Percentiles rank a stretch among this genome's conserved stretches.
Conservation (phyloP, 2,888 invertebrate genomes). For the Mythimna albipuncta region DNA sequence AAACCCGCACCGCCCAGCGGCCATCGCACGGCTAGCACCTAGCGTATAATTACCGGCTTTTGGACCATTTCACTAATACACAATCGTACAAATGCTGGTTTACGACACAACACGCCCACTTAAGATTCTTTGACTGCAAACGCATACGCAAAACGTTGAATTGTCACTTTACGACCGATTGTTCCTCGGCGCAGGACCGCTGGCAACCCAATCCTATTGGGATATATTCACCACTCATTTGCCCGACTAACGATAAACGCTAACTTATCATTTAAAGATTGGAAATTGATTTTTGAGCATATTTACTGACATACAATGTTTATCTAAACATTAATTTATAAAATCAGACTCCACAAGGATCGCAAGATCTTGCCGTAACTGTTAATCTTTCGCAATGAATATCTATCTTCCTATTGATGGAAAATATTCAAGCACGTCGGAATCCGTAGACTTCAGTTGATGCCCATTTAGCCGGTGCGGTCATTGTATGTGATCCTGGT, state of each 20-base stretch:
- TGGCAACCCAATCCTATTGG: conserved; percentile 70
- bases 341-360: conserved; percentile 60
- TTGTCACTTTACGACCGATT: conserved; percentile 81
- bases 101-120: conserved; percentile 68
- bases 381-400: conserved; percentile 75
- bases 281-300: conserved; percentile 41
- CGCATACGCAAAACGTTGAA: conserved; percentile 65
- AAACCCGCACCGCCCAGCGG: conserved; percentile 62
- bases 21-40: conserved; percentile 56
- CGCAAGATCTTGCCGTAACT: conserved; percentile 75
- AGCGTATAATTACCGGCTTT: conserved; percentile 76
- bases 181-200: conserved; percentile 65
- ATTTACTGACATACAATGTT: conserved; percentile 23
- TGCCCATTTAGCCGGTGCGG: conserved; percentile 82
- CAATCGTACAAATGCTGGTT: conserved; percentile 71
- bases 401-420: conserved; percentile 76
- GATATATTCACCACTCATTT: conserved; percentile 66
- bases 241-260: conserved; percentile 57
- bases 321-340: conserved; percentile 50
- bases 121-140: conserved; percentile 62
- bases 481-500: conserved; percentile 85
- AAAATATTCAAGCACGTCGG: conserved; percentile 77
- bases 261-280: conserved; percentile 52
- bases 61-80: conserved; percentile 74
- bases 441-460: conserved; percentile 78